Base-by-base conservation (phyloP, 1,140 invertebrate genomes). In the Medauroidea extradentata region DNA sequence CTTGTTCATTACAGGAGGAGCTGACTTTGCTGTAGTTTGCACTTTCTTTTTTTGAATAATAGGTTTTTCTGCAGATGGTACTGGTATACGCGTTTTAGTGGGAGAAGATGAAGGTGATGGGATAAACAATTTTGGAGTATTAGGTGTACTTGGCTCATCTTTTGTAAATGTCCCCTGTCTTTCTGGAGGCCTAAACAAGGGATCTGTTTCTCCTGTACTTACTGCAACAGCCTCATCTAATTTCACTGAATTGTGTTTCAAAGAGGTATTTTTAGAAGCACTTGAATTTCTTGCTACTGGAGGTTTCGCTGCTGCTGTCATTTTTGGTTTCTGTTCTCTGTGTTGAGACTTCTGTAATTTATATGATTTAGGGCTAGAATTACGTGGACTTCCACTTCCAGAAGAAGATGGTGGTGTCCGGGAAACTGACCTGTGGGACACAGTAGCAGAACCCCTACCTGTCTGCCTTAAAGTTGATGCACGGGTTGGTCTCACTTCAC, bases 131-230 rank as follows among this genome's bases (percentile, higher is more conserved):
- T 78, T 78, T 34, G 76, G 73, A 48, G 74, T 72, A 53, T 75
- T 73, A 2, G 74, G 72, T 24, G 71, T 73, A 59, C 73, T 76
- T 54, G 63, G 63, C 63, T 90, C 87, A 62, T 93, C 90, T 73
- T 93, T 93, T 0, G 89, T 90, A 69, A 94, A 94, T 0, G 92
- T 94, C 21, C 89, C 90, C 71, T 94, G 91, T 39, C 91, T 81
- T 52, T 89, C 86, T 8, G 88, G 68, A 1, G 83, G 76, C 51
- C 73, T 75, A 67, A 58, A 39, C 54, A 27, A 52, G 23, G 46
- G 38, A 60, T 66, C 29, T 1, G 66, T 54, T 7, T 50, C 9
- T 62, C 27, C 19, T 27, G 13, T 55, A 11, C 24, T 16, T 21
- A 53, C 51, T 5, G 23, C 25, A 16, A 19, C 51, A 50, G 21